These are phyloP conservation scores for Limnephilus marmoratus DNA, from an alignment of 2,888 invertebrate species.

Conservation along the genomic window DNA sequence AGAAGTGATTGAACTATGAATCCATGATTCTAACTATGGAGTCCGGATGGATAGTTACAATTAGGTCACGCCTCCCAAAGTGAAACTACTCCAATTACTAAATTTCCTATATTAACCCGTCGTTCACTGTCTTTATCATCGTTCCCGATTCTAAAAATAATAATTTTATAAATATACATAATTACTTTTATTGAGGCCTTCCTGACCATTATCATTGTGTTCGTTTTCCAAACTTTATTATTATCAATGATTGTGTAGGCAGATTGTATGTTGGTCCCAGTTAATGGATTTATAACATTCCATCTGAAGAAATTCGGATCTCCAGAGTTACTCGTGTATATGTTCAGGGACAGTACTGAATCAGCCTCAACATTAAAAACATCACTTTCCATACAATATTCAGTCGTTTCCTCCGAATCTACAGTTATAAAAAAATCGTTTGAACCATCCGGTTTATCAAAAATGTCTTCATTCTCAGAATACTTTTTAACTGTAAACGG, in stretches of 20 bases:
- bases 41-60: too few relatives aligned
- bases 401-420: background rate
- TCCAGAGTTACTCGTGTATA: conserved; percentile 20
- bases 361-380: background rate
- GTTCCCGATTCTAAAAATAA: background rate
- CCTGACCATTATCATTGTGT: background rate
- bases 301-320: background rate
- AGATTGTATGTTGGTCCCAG: background rate
- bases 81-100: too few relatives aligned
- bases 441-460: background rate
- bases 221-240: background rate
- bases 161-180: background rate
- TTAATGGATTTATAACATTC: background rate
- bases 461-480: background rate
- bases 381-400: background rate
- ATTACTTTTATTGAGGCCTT: background rate
- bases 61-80: too few relatives aligned
- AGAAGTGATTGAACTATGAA: too few relatives aligned
- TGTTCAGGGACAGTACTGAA: background rate
- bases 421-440: conserved; percentile 26
- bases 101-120: too few relatives aligned
- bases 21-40: too few relatives aligned
- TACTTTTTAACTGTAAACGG: conserved; percentile 7
- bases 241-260: background rate
- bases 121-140: too few relatives aligned